phyloP scores from a whole-genome alignment of 2,888 invertebrate species.

The Euzetes globulus region DNA sequence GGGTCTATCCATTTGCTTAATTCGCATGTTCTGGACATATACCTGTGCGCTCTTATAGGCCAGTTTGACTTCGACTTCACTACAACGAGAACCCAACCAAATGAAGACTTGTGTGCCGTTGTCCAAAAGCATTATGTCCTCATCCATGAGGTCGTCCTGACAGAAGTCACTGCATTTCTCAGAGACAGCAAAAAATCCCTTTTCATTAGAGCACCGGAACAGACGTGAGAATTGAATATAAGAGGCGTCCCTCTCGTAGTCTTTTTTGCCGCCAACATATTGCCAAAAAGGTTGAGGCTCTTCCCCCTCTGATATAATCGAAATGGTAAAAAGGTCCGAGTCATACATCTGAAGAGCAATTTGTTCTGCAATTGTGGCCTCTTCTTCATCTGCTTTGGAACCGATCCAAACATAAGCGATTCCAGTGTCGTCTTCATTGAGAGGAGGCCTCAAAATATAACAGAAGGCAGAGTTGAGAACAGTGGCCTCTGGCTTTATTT shows the following conservation, averaged over 20 bases:
- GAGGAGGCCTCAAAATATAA: constrained; percentile 78
- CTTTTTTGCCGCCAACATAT: constrained; percentile 80
- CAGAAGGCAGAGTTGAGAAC: constrained; percentile 90
- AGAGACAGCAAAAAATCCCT: constrained; percentile 96
- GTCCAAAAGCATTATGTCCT: constrained; percentile 99
- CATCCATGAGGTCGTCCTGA: constrained; percentile 97
- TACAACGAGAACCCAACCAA: constrained; percentile 93
- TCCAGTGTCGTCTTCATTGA: constrained; percentile 77
- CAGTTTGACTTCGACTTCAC: constrained; percentile 97
- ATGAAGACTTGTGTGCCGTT: constrained; percentile 96
- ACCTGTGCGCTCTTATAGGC: constrained; percentile 98
- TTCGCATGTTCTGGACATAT: constrained; percentile 93
- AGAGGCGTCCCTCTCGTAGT: constrained; percentile 77
- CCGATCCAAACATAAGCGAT: constrained; percentile 97
- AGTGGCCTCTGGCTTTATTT: constrained; percentile 62
- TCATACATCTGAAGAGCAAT: constrained; percentile 89
- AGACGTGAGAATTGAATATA: constrained; percentile 88
- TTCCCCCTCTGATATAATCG: constrained; percentile 70
- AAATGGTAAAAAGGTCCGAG: constrained; percentile 36
- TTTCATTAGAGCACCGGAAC: constrained; percentile 98
- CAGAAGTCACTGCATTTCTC: constrained; percentile 98
- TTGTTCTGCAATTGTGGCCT: constrained; percentile 75
- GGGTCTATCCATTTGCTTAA: constrained; percentile 81
- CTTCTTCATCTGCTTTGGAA: constrained; percentile 70
- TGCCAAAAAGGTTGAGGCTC: constrained; percentile 99